phyloP scores from a whole-genome alignment of 1,140 invertebrate species.

The Bombus balteatus region DNA sequence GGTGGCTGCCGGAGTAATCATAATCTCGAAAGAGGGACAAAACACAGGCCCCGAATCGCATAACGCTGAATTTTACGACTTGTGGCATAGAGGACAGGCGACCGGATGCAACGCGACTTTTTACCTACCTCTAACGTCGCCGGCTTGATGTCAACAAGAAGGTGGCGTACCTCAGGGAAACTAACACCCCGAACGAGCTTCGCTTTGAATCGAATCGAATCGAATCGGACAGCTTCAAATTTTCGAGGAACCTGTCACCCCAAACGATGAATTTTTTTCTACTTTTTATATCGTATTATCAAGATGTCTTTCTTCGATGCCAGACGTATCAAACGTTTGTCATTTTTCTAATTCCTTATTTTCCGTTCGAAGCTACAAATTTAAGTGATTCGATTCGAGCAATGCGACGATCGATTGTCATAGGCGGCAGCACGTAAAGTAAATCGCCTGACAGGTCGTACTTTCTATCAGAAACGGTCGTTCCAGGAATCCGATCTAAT shows the following conservation, averaged over 20 bases:
- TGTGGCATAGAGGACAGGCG: conserved; percentile 64
- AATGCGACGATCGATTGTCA: not conserved
- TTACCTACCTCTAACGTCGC: conserved; percentile 59
- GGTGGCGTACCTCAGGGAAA: not conserved
- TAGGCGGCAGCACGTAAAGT: conserved; percentile 13
- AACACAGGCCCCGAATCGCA: conserved; percentile 74
- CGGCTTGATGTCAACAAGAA: conserved; percentile 56
- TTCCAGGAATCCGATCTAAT: conserved; percentile 61
- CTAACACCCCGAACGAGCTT: conserved; percentile 1
- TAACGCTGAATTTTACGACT: conserved; percentile 77
- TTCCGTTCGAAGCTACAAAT: no score
- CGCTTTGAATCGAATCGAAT: not conserved
- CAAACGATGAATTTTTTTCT: no score
- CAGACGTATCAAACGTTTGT: no score
- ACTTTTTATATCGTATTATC: no score
- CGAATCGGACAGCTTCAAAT: not conserved
- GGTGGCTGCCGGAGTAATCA: conserved; percentile 75
- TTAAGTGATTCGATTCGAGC: no score
- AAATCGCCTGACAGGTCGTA: conserved; percentile 12
- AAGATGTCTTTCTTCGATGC: no score
- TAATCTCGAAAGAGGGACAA: conserved; percentile 76
- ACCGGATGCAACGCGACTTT: conserved; percentile 76
- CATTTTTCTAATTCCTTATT: no score
- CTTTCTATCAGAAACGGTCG: conserved; percentile 50
- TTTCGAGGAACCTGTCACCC: not conserved